These are phyloP conservation scores for Melieria omissa DNA, from an alignment of 2,888 invertebrate genomes.

Conservation along the genomic window DNA sequence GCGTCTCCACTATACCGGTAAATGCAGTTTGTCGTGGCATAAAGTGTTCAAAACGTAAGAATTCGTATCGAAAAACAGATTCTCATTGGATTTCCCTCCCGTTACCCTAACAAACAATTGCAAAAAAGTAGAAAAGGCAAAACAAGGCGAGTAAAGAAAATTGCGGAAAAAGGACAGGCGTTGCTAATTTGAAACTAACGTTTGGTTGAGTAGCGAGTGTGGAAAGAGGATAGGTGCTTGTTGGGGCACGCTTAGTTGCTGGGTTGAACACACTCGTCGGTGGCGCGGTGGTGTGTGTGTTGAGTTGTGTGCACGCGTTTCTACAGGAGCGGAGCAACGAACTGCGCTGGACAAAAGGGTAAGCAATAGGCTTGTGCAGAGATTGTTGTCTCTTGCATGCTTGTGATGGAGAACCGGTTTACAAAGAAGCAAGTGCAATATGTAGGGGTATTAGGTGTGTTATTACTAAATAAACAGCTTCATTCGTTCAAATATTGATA, in stretches of 20 bases:
- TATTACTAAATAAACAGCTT: too few relatives aligned
- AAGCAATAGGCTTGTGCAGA: conserved; percentile 22
- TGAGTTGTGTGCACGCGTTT: conserved; percentile 11
- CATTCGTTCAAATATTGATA: too few relatives aligned
- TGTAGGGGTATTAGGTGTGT: too few relatives aligned
- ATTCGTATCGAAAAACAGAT: conserved; percentile 13
- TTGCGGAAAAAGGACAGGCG: too few relatives aligned
- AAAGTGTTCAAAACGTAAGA: conserved; percentile 30
- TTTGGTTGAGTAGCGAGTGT: too few relatives aligned
- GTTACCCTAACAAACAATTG: conserved; percentile 29
- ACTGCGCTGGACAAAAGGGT: conserved; percentile 38
- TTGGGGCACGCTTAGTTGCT: too few relatives aligned
- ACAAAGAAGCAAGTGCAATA: too few relatives aligned
- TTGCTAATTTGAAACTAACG: too few relatives aligned
- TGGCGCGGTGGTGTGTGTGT: conserved; percentile 11
- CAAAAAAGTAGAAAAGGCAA: conserved; percentile 26
- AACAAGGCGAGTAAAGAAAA: background rate
- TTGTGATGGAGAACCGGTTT: too few relatives aligned
- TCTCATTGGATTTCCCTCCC: conserved; percentile 28
- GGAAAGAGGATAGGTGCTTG: too few relatives aligned
- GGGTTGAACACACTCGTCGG: background rate
- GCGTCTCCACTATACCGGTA: conserved; percentile 4
- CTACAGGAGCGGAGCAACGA: conserved; percentile 38
- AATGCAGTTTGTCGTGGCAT: conserved; percentile 16
- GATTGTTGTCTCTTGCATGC: too few relatives aligned